Conservation (phyloP, 1,140 invertebrate genomes). For the Drosophila arawakana region DNA sequence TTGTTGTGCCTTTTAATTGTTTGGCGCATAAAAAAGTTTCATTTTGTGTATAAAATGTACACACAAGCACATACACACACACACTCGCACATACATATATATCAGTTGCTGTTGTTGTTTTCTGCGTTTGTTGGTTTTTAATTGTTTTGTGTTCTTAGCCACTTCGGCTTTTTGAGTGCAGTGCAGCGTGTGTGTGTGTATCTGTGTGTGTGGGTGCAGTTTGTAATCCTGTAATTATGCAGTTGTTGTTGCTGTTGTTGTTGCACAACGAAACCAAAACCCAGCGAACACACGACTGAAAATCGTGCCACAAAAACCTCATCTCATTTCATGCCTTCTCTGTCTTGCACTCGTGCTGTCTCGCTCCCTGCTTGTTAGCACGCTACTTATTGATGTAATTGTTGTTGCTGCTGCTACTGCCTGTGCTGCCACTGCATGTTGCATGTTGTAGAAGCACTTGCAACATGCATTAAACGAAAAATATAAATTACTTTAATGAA, state of each 20-base stretch:
- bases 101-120: conserved; percentile 39
- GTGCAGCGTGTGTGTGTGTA: conserved; percentile 56
- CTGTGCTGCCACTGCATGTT: conserved; percentile 3
- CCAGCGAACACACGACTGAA: conserved; percentile 29
- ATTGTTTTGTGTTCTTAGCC: conserved; percentile 82
- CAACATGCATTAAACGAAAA: conserved; percentile 66
- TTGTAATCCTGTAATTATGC: conserved; percentile 83
- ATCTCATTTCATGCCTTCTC: conserved; percentile 13
- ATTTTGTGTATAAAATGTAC: conserved; percentile 69
- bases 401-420: conserved; percentile 49
- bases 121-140: conserved; percentile 78
- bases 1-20: conserved; percentile 77
- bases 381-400: conserved; percentile 78
- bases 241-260: conserved; percentile 59
- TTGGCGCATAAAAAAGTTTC: conserved; percentile 79
- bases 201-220: conserved; percentile 52
- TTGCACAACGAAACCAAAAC: conserved; percentile 48
- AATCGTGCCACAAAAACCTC: conserved; percentile 31
- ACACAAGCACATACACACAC: conserved; percentile 21
- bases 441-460: conserved; percentile 71
- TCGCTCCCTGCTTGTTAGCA: conserved; percentile 29
- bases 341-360: background rate
- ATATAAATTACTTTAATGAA: conserved; percentile 84
- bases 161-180: conserved; percentile 79
- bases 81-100: conserved; percentile 5